Percentiles rank a stretch among this genome's conserved stretches.
Evolutionary conservation across 2,888 invertebrate species (phyloP).

Genomic region (Tipula helvola): DNA sequence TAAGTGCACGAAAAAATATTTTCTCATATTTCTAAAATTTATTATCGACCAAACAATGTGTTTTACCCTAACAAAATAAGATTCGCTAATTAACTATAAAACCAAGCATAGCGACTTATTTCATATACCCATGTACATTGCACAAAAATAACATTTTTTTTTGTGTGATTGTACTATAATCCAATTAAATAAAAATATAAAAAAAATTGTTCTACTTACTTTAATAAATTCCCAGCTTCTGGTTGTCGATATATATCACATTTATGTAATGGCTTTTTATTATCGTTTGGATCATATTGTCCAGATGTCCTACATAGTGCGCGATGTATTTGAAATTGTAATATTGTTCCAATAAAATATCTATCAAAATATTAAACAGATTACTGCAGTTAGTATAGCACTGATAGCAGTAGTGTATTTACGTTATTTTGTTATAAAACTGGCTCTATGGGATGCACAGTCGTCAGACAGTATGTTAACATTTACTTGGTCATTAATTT

Average conservation of each 20-base stretch:
- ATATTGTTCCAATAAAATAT: constrained; percentile 83
- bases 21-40: no score
- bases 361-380: constrained; percentile 41
- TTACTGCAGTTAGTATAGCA: constrained; percentile 11
- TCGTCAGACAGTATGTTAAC: not conserved
- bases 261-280: constrained; percentile 64
- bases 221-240: constrained; percentile 71
- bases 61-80: no score
- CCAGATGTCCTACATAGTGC: constrained; percentile 72
- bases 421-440: not conserved
- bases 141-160: not conserved
- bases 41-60: no score
- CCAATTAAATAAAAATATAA: not conserved
- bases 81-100: no score
- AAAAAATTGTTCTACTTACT: constrained; percentile 45
- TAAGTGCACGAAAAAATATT: no score
- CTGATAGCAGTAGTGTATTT: no score
- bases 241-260: constrained; percentile 85
- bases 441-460: not conserved
- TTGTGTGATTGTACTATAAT: not conserved
- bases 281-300: constrained; percentile 64
- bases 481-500: not conserved
- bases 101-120: not conserved
- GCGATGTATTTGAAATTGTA: constrained; percentile 88
- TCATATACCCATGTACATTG: not conserved